These are phyloP conservation scores for Tinamus major DNA, from an alignment of 2,797 vertebrate species.

Conservation along the genomic window DNA sequence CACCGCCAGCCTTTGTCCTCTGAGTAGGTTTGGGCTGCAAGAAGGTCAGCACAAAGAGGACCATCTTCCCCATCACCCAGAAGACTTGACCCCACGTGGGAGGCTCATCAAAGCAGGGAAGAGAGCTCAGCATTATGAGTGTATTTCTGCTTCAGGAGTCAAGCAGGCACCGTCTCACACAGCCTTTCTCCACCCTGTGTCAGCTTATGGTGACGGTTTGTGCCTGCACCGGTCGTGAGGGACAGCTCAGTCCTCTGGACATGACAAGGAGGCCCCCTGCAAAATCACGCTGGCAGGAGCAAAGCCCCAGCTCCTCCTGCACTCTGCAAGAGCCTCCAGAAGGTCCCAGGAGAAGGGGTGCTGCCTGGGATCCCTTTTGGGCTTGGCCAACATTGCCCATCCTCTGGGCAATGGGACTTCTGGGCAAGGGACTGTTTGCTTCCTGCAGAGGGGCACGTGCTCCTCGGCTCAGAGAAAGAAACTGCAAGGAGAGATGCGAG, in stretches of 20 bases:
- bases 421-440: no score
- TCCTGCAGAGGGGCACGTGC: no score
- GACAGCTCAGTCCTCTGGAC: neutral
- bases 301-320: no score
- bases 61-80: neutral
- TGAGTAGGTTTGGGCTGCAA: neutral
- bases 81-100: neutral
- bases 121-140: neutral
- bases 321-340: no score
- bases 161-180: neutral
- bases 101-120: neutral
- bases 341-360: no score
- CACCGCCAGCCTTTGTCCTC: neutral
- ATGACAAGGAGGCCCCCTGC: neutral
- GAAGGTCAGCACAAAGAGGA: neutral
- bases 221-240: neutral
- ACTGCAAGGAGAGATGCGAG: neutral
- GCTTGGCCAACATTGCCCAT: no score
- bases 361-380: no score
- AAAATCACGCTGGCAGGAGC: no score
- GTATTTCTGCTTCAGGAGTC: neutral
- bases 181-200: conserved; percentile 14
- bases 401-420: no score
- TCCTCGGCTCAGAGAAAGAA: neutral
- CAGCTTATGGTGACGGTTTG: conserved; percentile 52